Evolutionary conservation across 1,140 invertebrate species (phyloP).

Genomic region (Radopholus similis): DNA sequence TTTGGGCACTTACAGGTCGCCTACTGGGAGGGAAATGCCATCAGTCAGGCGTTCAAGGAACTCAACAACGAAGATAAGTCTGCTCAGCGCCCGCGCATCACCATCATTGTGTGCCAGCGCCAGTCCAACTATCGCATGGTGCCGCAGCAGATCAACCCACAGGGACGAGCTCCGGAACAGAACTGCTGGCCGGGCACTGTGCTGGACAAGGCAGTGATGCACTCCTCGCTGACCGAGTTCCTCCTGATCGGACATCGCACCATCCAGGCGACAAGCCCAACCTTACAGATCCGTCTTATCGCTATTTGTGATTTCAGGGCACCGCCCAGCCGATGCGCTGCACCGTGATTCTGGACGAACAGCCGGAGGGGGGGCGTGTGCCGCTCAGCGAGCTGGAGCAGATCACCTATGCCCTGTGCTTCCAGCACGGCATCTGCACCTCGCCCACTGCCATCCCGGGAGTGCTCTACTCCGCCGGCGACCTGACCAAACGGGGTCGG

Average conservation of each 20-base stretch:
- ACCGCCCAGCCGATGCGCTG: slow-evolving; percentile 30
- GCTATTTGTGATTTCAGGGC: slow-evolving; percentile 15
- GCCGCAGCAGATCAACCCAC: slow-evolving; percentile 3
- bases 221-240: slow-evolving; percentile 18
- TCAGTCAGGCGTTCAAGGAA: too few relatives aligned
- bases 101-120: slow-evolving; percentile 17
- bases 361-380: not conserved
- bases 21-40: too few relatives aligned
- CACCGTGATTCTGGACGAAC: slow-evolving; percentile 22
- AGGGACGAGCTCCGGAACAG: slow-evolving; percentile 9
- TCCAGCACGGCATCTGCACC: not conserved
- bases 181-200: slow-evolving; percentile 22
- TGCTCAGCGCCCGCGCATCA: slow-evolving; percentile 15
- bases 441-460: slow-evolving; percentile 2
- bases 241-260: slow-evolving; percentile 18
- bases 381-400: slow-evolving; percentile 16
- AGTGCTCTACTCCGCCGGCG: slow-evolving; percentile 10
- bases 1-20: too few relatives aligned
- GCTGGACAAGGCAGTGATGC: slow-evolving; percentile 20
- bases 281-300: not conserved
- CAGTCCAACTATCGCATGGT: slow-evolving; percentile 27
- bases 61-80: too few relatives aligned
- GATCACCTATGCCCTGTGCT: slow-evolving; percentile 7
- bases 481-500: not conserved
- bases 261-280: slow-evolving; percentile 10